These are phyloP conservation scores for Balanococcus diminutus DNA, from an alignment of 2,888 invertebrate species.

Conservation along the genomic window DNA sequence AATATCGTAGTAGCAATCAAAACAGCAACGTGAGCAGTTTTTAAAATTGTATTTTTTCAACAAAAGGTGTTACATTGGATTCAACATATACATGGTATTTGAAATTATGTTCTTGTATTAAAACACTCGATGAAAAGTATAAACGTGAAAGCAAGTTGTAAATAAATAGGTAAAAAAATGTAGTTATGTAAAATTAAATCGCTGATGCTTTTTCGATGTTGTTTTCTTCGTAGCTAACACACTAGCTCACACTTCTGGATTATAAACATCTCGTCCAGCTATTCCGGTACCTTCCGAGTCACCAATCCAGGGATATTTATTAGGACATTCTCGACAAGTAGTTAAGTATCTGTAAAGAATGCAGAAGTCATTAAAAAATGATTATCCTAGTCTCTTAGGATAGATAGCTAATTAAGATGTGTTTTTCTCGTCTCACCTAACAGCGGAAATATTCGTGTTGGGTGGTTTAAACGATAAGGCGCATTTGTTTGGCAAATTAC, in stretches of 20 bases:
- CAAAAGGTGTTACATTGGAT: neutral
- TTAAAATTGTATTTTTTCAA: neutral
- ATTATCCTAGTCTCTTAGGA: too few relatives aligned
- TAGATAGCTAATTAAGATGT: neutral
- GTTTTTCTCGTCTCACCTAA: constrained; percentile 63
- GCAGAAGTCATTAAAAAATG: neutral
- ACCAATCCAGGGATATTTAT: constrained; percentile 85
- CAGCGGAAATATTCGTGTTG: constrained; percentile 77
- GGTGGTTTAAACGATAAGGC: constrained; percentile 79
- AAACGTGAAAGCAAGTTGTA: neutral
- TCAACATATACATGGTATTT: neutral
- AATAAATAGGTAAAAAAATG: neutral
- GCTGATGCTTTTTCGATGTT: neutral
- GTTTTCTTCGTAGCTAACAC: neutral
- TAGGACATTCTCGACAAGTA: constrained; percentile 84
- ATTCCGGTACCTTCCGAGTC: constrained; percentile 84
- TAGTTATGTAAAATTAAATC: constrained; percentile 2
- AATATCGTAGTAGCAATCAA: neutral
- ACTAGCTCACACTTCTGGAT: neutral
- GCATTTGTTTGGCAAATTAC: constrained; percentile 82
- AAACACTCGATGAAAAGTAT: neutral
- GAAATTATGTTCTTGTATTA: neutral
- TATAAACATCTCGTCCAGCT: constrained; percentile 21
- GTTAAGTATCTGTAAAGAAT: constrained; percentile 74
- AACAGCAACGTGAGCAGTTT: neutral